Evolutionary conservation across 1,140 invertebrate genomes (phyloP).

Genomic region (Streblospio benedicti): DNA sequence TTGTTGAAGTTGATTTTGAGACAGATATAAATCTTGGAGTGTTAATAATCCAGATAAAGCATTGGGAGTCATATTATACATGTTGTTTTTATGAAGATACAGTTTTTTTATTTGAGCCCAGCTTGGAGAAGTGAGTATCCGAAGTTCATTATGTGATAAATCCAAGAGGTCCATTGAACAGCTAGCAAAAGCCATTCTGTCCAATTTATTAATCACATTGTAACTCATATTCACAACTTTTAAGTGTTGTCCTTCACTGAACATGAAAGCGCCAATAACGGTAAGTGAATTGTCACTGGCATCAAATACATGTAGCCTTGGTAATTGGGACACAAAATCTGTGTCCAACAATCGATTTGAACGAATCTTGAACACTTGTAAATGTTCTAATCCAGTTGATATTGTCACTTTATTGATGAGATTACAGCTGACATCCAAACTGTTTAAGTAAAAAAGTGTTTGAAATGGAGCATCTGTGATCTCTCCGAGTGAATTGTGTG

Average conservation of each 20-base stretch:
- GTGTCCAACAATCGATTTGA: slow-evolving; percentile 1
- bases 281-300: slow-evolving; percentile 27
- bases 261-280: slow-evolving; percentile 21
- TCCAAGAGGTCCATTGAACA: slow-evolving; percentile 29
- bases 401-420: background rate
- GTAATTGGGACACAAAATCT: slow-evolving; percentile 18
- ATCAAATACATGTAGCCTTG: slow-evolving; percentile 23
- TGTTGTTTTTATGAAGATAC: slow-evolving; percentile 8
- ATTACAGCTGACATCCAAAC: slow-evolving; percentile 8
- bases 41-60: slow-evolving; percentile 25
- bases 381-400: background rate
- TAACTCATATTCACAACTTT: slow-evolving; percentile 27
- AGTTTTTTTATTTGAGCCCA: slow-evolving; percentile 25
- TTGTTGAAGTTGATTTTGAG: slow-evolving; percentile 1
- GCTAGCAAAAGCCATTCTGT: slow-evolving; percentile 25
- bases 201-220: slow-evolving; percentile 26
- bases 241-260: slow-evolving; percentile 21
- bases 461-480: background rate
- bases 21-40: background rate
- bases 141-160: slow-evolving; percentile 31
- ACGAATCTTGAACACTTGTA: background rate
- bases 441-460: background rate
- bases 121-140: slow-evolving; percentile 20
- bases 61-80: slow-evolving; percentile 14
- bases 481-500: slow-evolving; percentile 5